Evolutionary conservation across 2,113 vertebrate genomes (phyloP).

Genomic region (Trematomus loennbergii): DNA sequence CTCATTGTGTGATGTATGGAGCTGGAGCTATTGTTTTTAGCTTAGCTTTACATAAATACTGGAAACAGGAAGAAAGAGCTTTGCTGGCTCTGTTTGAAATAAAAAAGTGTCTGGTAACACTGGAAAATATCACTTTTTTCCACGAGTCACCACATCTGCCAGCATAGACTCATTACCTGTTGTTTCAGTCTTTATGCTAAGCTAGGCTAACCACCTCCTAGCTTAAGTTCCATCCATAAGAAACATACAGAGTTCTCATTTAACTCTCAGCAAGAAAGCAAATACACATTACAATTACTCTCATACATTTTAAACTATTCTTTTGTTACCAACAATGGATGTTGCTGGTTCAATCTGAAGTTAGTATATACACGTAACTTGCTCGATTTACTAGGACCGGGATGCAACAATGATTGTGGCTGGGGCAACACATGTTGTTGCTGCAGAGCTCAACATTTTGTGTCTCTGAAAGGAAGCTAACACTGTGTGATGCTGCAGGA

Average conservation of each 20-base stretch:
- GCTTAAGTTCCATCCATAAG: background rate
- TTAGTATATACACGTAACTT: background rate
- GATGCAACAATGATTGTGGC: conserved; percentile 1
- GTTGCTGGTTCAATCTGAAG: background rate
- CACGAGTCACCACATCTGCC: background rate
- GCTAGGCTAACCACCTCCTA: background rate
- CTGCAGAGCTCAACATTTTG: background rate
- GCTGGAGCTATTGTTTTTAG: background rate
- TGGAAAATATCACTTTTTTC: too few relatives aligned
- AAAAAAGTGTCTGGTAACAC: background rate
- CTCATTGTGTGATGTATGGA: background rate
- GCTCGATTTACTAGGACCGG: background rate
- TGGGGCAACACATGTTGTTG: conserved; percentile 43
- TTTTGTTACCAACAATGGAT: background rate
- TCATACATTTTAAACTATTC: background rate
- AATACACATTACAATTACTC: background rate
- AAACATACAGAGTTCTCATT: background rate
- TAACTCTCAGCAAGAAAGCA: background rate
- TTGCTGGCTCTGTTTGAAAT: background rate
- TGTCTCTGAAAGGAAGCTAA: background rate
- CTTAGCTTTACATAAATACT: background rate
- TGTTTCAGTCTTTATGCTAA: conserved; percentile 3
- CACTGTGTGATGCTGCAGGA: background rate
- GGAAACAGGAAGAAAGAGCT: background rate
- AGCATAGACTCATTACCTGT: background rate